Evolutionary conservation across 2,888 invertebrate genomes (phyloP).

Genomic region (Steinernema scapterisci): DNA sequence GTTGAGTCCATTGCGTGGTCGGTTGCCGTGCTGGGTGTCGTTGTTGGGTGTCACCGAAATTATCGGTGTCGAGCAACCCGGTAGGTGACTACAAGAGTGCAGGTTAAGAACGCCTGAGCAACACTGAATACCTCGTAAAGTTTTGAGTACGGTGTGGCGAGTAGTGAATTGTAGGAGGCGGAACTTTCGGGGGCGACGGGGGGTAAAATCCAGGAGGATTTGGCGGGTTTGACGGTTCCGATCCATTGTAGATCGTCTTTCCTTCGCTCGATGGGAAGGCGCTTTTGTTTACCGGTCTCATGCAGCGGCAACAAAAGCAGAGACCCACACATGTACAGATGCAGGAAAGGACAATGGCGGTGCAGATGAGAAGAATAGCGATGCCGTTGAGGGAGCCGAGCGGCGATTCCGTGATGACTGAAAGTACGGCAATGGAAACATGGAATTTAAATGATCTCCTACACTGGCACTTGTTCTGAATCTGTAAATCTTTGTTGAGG

Average conservation of each 20-base stretch:
- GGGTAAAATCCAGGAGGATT: conserved; percentile 20
- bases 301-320: conserved; percentile 14
- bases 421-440: not conserved
- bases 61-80: conserved; percentile 24
- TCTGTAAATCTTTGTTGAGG: conserved; percentile 26
- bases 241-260: conserved; percentile 18
- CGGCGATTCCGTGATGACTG: conserved; percentile 31
- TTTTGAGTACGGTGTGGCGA: conserved; percentile 16
- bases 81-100: not conserved
- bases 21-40: not conserved
- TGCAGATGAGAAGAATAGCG: conserved; percentile 33
- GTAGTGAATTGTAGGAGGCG: not conserved
- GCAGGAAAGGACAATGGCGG: conserved; percentile 21
- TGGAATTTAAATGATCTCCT: not conserved
- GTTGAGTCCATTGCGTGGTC: not conserved
- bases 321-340: conserved; percentile 22
- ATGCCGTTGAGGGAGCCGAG: conserved; percentile 35
- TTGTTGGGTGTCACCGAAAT: not conserved
- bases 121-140: not conserved
- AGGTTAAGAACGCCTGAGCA: not conserved
- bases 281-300: conserved; percentile 1
- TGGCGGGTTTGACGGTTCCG: conserved; percentile 12
- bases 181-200: conserved; percentile 5
- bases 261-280: not conserved
- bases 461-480: conserved; percentile 34